phyloP scores from a whole-genome alignment of 2,113 vertebrate genomes.

The Leptobrachium leishanense region DNA sequence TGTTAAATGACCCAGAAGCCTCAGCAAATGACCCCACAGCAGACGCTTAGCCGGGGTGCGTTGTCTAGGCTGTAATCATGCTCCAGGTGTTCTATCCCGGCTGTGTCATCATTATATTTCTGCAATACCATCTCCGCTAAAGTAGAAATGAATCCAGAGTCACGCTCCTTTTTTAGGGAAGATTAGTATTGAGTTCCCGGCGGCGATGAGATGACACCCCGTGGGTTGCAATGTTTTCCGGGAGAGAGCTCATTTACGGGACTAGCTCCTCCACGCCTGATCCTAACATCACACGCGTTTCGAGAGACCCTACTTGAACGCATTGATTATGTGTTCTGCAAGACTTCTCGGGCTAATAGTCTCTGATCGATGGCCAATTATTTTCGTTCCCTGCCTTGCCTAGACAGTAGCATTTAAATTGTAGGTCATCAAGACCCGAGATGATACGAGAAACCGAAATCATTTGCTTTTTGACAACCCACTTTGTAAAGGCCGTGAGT shows the following conservation, averaged over 20 bases:
- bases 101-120: not conserved
- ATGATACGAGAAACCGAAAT: not conserved
- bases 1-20: too few relatives aligned
- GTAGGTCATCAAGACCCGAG: not conserved
- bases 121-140: not conserved
- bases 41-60: not conserved
- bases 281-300: not conserved
- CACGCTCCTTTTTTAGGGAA: not conserved
- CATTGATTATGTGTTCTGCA: not conserved
- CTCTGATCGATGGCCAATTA: slow-evolving; percentile 4
- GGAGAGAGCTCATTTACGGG: too few relatives aligned
- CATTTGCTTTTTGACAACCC: not conserved
- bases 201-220: not conserved
- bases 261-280: not conserved
- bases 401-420: not conserved
- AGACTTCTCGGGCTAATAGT: not conserved
- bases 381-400: not conserved
- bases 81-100: not conserved
- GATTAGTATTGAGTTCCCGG: not conserved
- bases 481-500: not conserved
- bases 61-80: not conserved
- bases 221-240: not conserved
- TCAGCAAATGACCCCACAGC: too few relatives aligned
- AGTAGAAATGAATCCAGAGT: not conserved
- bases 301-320: not conserved